Evolutionary conservation across 2,888 invertebrate species (phyloP), one percentile per base, ranked within the genome.

Genomic region (Seira ritae): DNA sequence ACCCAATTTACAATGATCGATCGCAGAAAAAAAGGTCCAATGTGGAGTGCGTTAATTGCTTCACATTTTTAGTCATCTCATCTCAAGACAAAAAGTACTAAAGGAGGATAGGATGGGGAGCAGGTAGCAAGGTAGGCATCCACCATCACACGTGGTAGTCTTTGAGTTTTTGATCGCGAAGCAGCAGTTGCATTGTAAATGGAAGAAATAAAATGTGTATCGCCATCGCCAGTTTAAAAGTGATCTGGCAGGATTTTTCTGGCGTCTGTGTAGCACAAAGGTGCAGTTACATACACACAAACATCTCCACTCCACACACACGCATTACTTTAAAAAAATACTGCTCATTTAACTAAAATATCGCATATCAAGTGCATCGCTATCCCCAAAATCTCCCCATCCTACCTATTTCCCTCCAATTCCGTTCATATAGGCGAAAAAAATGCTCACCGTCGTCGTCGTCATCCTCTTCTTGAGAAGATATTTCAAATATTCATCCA

Each of bases 381-480:
- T 8, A 31, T 2, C 31, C 2, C 31, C 31, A 31, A 4, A 2
- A 8, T 31, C 31, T 31, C 31, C 31, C 8, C 31, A 8, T 31
- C 8, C 31, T 31, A 31, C 31, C 31, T 31, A 31, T 31, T 31
- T 31, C 8, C 3, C 31, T 31, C 8, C 2, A 31, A 31, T 31
- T 31, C 8, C 8, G 31, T 31, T 31, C 31, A 8, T 31, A 31
- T 31, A 31, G 31, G 31, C 31, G 8, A 31, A 31, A 31, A 31
- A 31, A 68, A 46, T 20, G 50, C 22, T 65, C 73, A 73, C 65
- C n/a, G n/a, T 65, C 8, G 19, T 72, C 20, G 24, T n/a, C 55
- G 8, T 23, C 22, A 10, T 19, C 3, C 8, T 31, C 31, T 31
- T 31, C n/a, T n/a, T n/a, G n/a, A 31, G 8, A 31, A 31, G 31